Percentiles rank a stretch among this genome's conserved stretches.
These are phyloP conservation scores for Erebia ligea DNA, from an alignment of 2,888 invertebrate species.

Conservation along the genomic window DNA sequence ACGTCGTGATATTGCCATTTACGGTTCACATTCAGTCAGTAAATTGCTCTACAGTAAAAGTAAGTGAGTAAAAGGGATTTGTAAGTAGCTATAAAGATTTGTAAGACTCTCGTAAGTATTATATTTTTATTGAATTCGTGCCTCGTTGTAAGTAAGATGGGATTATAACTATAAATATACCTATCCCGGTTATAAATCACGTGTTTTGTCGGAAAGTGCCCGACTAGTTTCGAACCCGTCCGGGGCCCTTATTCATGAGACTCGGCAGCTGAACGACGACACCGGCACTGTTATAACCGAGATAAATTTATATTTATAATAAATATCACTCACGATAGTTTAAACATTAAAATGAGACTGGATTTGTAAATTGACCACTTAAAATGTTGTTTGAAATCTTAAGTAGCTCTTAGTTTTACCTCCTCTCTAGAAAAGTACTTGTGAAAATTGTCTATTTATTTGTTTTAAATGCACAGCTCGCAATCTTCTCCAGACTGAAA, in stretches of 20 bases:
- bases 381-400: neutral
- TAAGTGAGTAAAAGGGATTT: slow-evolving; percentile 1
- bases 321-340: too few species aligned
- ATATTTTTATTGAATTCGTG: slow-evolving; percentile 4
- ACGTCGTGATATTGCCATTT: slow-evolving; percentile 12
- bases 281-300: too few species aligned
- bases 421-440: neutral
- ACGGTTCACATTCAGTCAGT: neutral
- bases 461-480: neutral
- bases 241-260: too few species aligned
- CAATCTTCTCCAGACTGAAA: too few species aligned
- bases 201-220: too few species aligned
- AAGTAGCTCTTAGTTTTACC: neutral
- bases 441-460: neutral
- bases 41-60: slow-evolving; percentile 13
- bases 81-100: neutral
- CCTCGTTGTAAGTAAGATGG: neutral
- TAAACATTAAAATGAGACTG: too few species aligned
- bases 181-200: too few species aligned
- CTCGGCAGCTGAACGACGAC: too few species aligned
- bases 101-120: neutral
- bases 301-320: too few species aligned
- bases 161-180: too few species aligned
- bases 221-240: too few species aligned
- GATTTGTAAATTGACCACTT: too few species aligned